Evolutionary conservation across 2,797 vertebrate species (phyloP), one percentile per base, ranked within the genome.

Genomic region (Helicolenus hilgendorfi): DNA sequence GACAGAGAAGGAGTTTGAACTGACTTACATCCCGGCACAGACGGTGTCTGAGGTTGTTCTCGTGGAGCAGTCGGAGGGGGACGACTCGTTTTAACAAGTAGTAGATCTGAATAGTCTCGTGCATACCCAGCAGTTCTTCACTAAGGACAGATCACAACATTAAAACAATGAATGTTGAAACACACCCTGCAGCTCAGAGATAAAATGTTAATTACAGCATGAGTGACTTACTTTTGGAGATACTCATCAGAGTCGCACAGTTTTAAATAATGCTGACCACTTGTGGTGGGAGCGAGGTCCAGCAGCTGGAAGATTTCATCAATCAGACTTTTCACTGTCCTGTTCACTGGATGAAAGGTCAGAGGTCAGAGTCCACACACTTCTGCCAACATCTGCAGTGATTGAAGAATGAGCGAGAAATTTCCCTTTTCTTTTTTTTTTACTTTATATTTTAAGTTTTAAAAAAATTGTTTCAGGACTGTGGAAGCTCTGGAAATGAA

Each of bases 201-300:
- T n/a, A 10, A 41, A 60, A 59, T 2, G 0, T 36, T 18, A 0
- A 27, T 53, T 49, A 60, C 6, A 10, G 15, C 35, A 27, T 64
- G 3, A 24, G 29, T 26, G 4, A 49, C 92, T 88, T 85, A 97
- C 97, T 94, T 97, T 18, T 45, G 92, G 60, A 98, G 96, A 67
- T 88, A 96, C 85, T 97, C 96, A 13, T 97, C 96, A 2, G 95
- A 92, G 85, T 97, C 74, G 1, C 97, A 97, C 33, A 97, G 82
- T 72, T 97, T 97, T 3, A 98, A 86, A 49, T 97, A 70, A 33
- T 92, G 94, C 24, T 83, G 38, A 1, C 33, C 85, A 2, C 14
- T 68, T 1, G 56, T 13, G 14, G 11, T 5, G 10, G 45, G 55
- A 3, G 65, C 3, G n/a, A 78, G 26, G 20, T 95, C 94, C 31